phyloP scores from a whole-genome alignment of 2,888 invertebrate genomes.

The Thelaira solivaga region DNA sequence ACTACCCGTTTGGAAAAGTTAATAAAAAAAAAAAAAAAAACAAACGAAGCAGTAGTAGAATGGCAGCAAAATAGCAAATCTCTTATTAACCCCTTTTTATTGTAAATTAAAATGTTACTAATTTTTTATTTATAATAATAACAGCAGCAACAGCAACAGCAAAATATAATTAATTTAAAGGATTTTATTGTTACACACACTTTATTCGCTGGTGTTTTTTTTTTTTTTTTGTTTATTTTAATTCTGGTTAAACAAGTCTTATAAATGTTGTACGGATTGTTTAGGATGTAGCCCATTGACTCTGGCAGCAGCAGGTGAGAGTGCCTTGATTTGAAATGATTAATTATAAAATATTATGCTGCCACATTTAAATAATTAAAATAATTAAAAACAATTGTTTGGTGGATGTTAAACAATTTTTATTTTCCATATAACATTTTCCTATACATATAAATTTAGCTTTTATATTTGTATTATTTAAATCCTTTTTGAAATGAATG shows the following conservation, averaged over 20 bases:
- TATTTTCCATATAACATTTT: not conserved
- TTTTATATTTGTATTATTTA: conserved; percentile 8
- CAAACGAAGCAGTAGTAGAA: not conserved
- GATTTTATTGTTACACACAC: conserved; percentile 56
- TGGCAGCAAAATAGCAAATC: conserved; percentile 28
- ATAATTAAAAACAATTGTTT: conserved; percentile 57
- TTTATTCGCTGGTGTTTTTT: not conserved
- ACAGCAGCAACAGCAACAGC: conserved; percentile 46
- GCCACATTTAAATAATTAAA: conserved; percentile 58
- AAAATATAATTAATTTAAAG: conserved; percentile 76
- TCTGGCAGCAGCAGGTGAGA: conserved; percentile 52
- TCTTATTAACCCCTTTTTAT: conserved; percentile 56
- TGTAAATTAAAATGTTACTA: conserved; percentile 53
- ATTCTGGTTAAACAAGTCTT: conserved; percentile 40
- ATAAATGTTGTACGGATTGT: conserved; percentile 38
- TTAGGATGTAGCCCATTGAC: not conserved
- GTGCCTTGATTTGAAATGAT: conserved; percentile 48
- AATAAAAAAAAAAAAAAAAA: no score
- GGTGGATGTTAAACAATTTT: conserved; percentile 27
- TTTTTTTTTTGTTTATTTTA: conserved; percentile 45
- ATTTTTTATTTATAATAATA: conserved; percentile 45
- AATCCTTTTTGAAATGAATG: conserved; percentile 49
- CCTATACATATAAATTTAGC: not conserved
- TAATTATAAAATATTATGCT: conserved; percentile 58
- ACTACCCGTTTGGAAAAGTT: not conserved